These are phyloP conservation scores for Leptinotarsa texana DNA, from an alignment of 1,140 invertebrate species.

Conservation along the genomic window DNA sequence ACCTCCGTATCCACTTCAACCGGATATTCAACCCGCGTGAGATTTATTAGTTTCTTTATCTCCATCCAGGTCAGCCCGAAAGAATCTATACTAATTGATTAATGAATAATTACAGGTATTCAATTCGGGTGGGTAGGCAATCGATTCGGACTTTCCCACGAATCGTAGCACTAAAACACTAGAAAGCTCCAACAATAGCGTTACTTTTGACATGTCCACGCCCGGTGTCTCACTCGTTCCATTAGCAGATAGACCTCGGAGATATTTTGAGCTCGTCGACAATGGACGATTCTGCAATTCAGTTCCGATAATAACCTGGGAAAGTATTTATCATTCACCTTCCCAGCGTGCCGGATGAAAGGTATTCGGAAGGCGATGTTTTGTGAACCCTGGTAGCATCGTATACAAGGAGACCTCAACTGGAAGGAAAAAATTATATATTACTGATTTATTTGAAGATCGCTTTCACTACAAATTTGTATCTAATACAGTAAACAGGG, in stretches of 20 bases:
- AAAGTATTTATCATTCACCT: too few species aligned
- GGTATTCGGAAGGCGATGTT: too few species aligned
- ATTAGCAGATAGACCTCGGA: conserved; percentile 26
- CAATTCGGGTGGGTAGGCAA: conserved; percentile 12
- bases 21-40: neutral
- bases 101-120: conserved; percentile 18
- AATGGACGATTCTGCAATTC: too few species aligned
- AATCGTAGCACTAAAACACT: conserved; percentile 27
- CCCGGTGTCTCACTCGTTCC: conserved; percentile 21
- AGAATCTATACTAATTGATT: conserved; percentile 19
- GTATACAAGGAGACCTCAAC: too few species aligned
- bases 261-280: neutral
- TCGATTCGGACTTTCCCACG: conserved; percentile 28
- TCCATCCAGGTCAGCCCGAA: conserved; percentile 1
- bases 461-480: too few species aligned
- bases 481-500: too few species aligned
- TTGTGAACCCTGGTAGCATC: too few species aligned
- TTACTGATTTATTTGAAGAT: too few species aligned
- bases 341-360: too few species aligned
- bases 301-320: neutral
- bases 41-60: conserved; percentile 8
- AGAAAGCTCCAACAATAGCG: conserved; percentile 26
- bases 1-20: neutral
- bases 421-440: too few species aligned
- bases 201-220: conserved; percentile 25